A percentile compares a stretch with the other conserved stretches of the same genome.
phyloP scores from a whole-genome alignment of 2,113 vertebrate genomes.

The Nerophis lumbriciformis region DNA sequence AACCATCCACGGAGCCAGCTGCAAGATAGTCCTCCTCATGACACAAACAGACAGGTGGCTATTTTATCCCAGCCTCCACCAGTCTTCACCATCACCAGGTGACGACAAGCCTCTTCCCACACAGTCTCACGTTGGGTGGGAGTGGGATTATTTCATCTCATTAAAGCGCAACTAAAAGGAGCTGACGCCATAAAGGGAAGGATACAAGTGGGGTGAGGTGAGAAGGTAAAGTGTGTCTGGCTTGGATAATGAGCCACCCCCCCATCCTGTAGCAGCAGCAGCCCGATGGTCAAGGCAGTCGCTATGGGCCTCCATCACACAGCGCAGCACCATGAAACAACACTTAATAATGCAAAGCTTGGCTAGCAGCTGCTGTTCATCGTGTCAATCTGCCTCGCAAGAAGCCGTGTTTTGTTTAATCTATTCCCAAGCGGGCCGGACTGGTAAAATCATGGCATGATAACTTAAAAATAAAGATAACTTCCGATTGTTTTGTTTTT shows the following conservation, averaged over 20 bases:
- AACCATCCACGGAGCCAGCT: no score
- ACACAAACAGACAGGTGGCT: slow-evolving; percentile 22
- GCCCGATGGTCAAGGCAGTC: slow-evolving; percentile 42
- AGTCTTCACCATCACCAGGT: slow-evolving; percentile 2
- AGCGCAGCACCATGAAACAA: slow-evolving; percentile 33
- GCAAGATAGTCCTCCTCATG: no score
- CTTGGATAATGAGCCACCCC: slow-evolving; percentile 37
- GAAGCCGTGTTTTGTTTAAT: slow-evolving; percentile 55
- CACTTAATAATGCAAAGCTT: slow-evolving; percentile 44
- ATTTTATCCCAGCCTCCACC: slow-evolving; percentile 8
- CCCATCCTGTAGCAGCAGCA: slow-evolving; percentile 12
- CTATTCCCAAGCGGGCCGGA: slow-evolving; percentile 8
- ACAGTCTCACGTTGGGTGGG: slow-evolving; percentile 26
- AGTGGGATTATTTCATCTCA: slow-evolving; percentile 52
- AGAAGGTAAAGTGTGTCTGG: slow-evolving; percentile 16
- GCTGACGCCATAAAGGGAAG: slow-evolving; percentile 25
- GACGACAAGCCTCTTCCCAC: slow-evolving; percentile 33
- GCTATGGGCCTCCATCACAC: slow-evolving; percentile 33
- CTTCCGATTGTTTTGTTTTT: no score
- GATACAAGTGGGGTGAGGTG: slow-evolving; percentile 22
- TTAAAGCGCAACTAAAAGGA: slow-evolving; percentile 48
- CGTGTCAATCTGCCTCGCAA: slow-evolving; percentile 53
- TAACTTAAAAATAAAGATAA: no score
- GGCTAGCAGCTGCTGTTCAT: slow-evolving; percentile 28
- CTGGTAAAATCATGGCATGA: no score